phyloP scores from a whole-genome alignment of 2,797 vertebrate genomes.

The Protonibea diacanthus region DNA sequence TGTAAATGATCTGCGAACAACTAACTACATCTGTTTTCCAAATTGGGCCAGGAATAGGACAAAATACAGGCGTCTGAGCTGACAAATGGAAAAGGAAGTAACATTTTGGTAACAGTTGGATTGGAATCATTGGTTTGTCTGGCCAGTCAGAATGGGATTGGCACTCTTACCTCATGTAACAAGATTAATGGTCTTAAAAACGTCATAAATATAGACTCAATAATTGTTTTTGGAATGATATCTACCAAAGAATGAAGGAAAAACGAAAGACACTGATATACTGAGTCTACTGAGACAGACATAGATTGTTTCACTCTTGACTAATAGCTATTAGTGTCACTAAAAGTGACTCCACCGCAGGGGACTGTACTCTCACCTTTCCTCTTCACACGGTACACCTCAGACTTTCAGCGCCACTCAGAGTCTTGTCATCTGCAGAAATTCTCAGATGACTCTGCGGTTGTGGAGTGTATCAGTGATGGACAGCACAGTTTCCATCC shows the following conservation, averaged over 20 bases:
- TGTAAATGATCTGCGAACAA: slow-evolving; percentile 41
- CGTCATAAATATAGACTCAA: slow-evolving; percentile 4
- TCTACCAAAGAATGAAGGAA: neutral
- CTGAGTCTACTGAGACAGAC: neutral
- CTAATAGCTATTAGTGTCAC: neutral
- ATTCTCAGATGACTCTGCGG: too few relatives aligned
- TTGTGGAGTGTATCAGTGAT: too few relatives aligned
- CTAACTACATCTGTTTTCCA: slow-evolving; percentile 43
- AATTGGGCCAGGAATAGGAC: slow-evolving; percentile 6
- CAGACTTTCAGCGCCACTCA: too few relatives aligned
- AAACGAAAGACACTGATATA: neutral
- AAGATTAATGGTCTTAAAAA: slow-evolving; percentile 44
- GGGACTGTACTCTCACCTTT: too few relatives aligned
- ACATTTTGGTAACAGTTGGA: slow-evolving; percentile 40
- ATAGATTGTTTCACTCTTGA: neutral
- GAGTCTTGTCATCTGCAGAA: too few relatives aligned
- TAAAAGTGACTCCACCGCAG: too few relatives aligned
- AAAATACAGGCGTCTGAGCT: slow-evolving; percentile 18
- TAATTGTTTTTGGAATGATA: slow-evolving; percentile 35
- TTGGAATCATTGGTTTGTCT: slow-evolving; percentile 39
- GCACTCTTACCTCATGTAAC: slow-evolving; percentile 15
- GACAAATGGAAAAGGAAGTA: slow-evolving; percentile 24
- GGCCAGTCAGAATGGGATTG: slow-evolving; percentile 36
- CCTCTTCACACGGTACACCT: too few relatives aligned
- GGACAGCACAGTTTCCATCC: too few relatives aligned